Evolutionary conservation across 1,140 invertebrate genomes (phyloP).

Genomic region (honey bee (Apis mellifera)): DNA sequence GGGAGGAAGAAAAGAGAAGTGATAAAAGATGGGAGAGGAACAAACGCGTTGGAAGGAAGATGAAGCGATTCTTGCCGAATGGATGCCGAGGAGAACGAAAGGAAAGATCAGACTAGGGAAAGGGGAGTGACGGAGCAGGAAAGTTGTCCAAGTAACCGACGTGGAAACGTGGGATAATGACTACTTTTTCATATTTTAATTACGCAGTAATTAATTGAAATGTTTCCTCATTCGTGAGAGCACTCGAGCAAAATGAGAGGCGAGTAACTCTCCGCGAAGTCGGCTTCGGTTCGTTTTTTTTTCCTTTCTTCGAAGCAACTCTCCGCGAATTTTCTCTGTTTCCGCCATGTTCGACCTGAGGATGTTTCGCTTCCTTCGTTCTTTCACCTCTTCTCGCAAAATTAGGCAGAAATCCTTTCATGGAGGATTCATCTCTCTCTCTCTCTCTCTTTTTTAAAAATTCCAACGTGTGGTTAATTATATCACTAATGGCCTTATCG

Average conservation of each 20-base stretch:
- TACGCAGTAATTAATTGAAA: conserved; percentile 76
- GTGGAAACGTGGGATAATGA: conserved; percentile 72
- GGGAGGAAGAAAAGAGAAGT: neutral
- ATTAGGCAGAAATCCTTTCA: conserved; percentile 54
- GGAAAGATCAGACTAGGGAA: conserved; percentile 10
- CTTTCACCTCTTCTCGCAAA: conserved; percentile 40
- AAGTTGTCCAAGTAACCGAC: conserved; percentile 64
- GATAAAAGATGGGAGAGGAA: conserved; percentile 3
- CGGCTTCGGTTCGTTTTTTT: conserved; percentile 41
- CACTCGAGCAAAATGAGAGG: conserved; percentile 69
- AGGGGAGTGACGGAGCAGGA: conserved; percentile 28
- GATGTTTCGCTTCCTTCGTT: conserved; percentile 32
- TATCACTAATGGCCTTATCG: conserved; percentile 44
- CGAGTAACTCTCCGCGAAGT: conserved; percentile 38
- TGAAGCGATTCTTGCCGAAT: conserved; percentile 34
- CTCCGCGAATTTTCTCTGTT: conserved; percentile 18
- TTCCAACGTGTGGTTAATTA: conserved; percentile 43
- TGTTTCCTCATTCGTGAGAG: conserved; percentile 58
- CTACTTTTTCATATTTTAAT: conserved; percentile 75
- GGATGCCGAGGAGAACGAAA: conserved; percentile 25
- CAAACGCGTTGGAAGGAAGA: neutral
- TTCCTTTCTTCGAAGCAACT: neutral
- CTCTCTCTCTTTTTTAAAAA: conserved; percentile 7
- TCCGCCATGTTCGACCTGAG: neutral
- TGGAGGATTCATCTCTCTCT: neutral